A percentile compares a stretch with the other conserved stretches of the same genome.
Evolutionary conservation across 1,140 invertebrate species (phyloP).

Genomic region (Agraylea sexmaculata): DNA sequence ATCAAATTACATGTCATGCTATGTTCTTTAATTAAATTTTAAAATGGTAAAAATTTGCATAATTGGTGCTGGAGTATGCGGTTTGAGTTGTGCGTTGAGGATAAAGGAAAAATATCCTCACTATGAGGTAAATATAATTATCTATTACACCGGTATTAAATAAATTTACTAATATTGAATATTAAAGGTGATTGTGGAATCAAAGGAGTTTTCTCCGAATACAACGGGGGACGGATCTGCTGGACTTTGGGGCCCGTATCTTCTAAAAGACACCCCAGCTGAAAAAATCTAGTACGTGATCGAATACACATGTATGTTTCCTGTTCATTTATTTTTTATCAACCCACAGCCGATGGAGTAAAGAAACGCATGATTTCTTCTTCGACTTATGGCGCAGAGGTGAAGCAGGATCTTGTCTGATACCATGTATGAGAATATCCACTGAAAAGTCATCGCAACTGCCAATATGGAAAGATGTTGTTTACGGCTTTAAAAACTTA

Average conservation of each 20-base stretch:
- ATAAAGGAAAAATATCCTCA: conserved; percentile 22
- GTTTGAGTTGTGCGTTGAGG: conserved; percentile 29
- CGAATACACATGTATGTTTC: neutral
- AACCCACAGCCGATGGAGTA: conserved; percentile 47
- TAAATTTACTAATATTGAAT: neutral
- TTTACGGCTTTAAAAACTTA: conserved; percentile 45
- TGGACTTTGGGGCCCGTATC: conserved; percentile 61
- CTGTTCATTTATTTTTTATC: neutral
- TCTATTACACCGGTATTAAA: neutral
- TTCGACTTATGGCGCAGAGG: conserved; percentile 48
- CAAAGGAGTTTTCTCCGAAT: conserved; percentile 53
- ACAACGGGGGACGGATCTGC: conserved; percentile 70
- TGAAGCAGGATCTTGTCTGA: conserved; percentile 44
- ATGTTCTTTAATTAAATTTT: no score
- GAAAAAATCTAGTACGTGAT: conserved; percentile 44
- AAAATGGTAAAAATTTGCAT: conserved; percentile 14
- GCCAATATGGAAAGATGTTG: conserved; percentile 41
- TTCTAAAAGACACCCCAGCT: conserved; percentile 45
- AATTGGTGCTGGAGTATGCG: conserved; percentile 25
- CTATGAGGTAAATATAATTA: conserved; percentile 11
- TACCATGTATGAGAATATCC: conserved; percentile 43
- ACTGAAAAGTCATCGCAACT: conserved; percentile 19
- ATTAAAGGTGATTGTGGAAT: conserved; percentile 48
- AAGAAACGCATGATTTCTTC: conserved; percentile 47
- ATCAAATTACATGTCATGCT: no score